Evolutionary conservation across 2,797 vertebrate genomes (phyloP).

Genomic region (Rhynchonycteris naso): DNA sequence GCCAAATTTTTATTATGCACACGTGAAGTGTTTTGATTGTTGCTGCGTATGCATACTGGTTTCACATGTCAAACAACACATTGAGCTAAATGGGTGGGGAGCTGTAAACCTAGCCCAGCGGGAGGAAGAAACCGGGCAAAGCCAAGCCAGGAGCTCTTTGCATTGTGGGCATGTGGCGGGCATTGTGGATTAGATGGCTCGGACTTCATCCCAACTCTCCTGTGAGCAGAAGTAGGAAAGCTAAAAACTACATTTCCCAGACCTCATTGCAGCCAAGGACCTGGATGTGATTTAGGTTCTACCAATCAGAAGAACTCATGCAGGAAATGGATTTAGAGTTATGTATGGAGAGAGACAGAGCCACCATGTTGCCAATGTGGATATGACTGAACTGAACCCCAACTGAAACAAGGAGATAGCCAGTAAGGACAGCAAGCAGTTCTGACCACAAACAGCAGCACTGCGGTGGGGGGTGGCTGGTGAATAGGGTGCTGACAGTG

Average conservation of each 20-base stretch:
- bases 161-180: neutral
- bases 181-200: neutral
- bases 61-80: neutral
- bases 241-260: conserved; percentile 28
- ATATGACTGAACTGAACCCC: neutral
- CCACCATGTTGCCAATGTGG: neutral
- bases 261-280: neutral
- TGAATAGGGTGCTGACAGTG: neutral
- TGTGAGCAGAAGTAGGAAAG: neutral
- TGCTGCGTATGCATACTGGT: neutral
- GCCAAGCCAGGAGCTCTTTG: neutral
- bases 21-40: neutral
- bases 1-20: neutral
- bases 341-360: neutral
- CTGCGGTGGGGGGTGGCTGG: neutral
- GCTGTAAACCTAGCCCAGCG: neutral
- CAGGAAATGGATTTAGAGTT: neutral
- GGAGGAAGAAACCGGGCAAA: neutral
- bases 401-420: neutral
- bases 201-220: neutral
- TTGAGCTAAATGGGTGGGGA: neutral
- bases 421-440: neutral
- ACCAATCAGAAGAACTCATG: neutral
- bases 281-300: neutral
- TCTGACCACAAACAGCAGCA: neutral